These are phyloP conservation scores for Stegana nigrithorax DNA, from an alignment of 2,888 invertebrate genomes.

Conservation along the genomic window DNA sequence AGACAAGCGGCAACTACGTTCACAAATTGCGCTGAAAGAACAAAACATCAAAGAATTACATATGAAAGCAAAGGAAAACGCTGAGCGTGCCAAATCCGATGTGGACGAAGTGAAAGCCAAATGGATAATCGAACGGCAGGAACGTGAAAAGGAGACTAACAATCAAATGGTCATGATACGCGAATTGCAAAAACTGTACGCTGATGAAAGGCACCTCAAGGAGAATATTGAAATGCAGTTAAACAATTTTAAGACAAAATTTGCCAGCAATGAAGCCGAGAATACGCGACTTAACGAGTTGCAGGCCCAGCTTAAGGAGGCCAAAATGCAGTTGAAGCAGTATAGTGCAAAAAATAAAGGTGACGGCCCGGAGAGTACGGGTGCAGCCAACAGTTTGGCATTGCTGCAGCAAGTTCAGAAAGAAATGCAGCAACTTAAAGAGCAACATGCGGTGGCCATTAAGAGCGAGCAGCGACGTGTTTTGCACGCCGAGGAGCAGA, in stretches of 20 bases:
- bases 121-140: conserved; percentile 81
- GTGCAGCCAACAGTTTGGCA: conserved; percentile 62
- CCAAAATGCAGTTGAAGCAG: conserved; percentile 75
- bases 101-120: conserved; percentile 78
- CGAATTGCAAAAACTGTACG: conserved; percentile 82
- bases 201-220: conserved; percentile 79
- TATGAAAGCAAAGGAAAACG: conserved; percentile 72
- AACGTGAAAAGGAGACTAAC: conserved; percentile 83
- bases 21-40: conserved; percentile 70
- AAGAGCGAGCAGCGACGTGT: conserved; percentile 81
- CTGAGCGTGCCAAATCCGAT: conserved; percentile 73
- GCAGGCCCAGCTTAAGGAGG: conserved; percentile 75
- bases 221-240: conserved; percentile 79
- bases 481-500: conserved; percentile 78
- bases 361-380: conserved; percentile 61
- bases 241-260: conserved; percentile 70
- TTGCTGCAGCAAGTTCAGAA: conserved; percentile 76
- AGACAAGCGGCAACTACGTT: conserved; percentile 75
- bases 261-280: conserved; percentile 64
- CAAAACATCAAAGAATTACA: conserved; percentile 72
- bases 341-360: conserved; percentile 69
- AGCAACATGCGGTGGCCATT: conserved; percentile 77
- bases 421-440: conserved; percentile 79
- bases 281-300: conserved; percentile 69
- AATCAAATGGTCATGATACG: conserved; percentile 83